A percentile compares a stretch with the other conserved stretches of the same genome.
These are phyloP conservation scores for Diplogasteroides magnus DNA, from an alignment of 1,140 invertebrate species.

Conservation along the genomic window DNA sequence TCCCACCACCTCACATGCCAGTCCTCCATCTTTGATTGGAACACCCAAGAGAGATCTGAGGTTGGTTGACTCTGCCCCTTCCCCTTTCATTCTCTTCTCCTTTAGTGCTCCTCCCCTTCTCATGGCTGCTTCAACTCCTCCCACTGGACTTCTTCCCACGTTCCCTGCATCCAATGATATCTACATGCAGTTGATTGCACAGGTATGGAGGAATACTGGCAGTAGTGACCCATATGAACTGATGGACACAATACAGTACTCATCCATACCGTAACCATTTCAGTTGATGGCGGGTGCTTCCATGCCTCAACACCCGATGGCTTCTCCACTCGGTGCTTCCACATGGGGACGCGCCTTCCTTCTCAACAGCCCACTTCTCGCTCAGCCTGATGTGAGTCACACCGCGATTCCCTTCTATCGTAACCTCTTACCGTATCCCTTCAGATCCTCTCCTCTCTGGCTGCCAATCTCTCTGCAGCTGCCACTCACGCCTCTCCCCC, in stretches of 20 bases:
- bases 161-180: too few species aligned
- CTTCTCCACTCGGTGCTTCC: neutral
- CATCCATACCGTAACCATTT: neutral
- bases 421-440: neutral
- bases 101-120: neutral
- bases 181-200: neutral
- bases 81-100: too few species aligned
- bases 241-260: too few species aligned
- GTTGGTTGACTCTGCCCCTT: too few species aligned
- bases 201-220: neutral
- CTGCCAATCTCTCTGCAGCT: neutral
- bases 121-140: neutral
- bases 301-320: too few species aligned
- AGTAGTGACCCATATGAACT: neutral
- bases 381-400: neutral
- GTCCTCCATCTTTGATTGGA: too few species aligned
- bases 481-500: neutral
- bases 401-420: neutral
- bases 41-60: too few species aligned
- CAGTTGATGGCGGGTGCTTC: neutral
- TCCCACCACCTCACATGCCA: neutral
- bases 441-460: neutral
- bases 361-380: neutral
- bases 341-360: neutral
- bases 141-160: neutral